A percentile compares a stretch with the other conserved stretches of the same genome.
phyloP scores from a whole-genome alignment of 2,797 vertebrate genomes.

The Lagocephalus sceleratus region DNA sequence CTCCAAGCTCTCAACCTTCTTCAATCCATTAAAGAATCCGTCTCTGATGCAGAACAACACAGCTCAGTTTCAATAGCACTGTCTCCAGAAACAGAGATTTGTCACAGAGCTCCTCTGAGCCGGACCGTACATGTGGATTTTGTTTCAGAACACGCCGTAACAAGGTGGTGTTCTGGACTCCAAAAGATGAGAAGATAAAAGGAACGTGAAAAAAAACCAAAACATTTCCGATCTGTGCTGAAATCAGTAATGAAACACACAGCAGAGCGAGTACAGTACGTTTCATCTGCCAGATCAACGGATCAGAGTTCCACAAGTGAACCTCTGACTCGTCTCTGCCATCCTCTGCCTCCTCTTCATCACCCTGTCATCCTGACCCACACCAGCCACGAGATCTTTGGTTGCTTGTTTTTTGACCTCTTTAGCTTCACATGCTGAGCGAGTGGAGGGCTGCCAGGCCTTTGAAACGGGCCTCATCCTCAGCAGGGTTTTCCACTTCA shows the following conservation, averaged over 20 bases:
- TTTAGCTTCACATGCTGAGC: conserved; percentile 15
- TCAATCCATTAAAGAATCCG: conserved; percentile 64
- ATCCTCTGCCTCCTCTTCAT: conserved; percentile 59
- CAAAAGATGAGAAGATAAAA: conserved; percentile 16
- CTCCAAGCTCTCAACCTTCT: conserved; percentile 37
- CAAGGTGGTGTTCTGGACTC: conserved; percentile 46
- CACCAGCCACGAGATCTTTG: conserved; percentile 47
- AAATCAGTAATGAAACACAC: conserved; percentile 16
- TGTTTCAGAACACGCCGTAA: conserved; percentile 49
- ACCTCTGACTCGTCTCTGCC: conserved; percentile 60
- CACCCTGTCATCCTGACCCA: conserved; percentile 52
- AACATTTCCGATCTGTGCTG: conserved; percentile 5
- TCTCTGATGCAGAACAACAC: conserved; percentile 42
- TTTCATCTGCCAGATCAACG: no score
- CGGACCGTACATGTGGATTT: conserved; percentile 50
- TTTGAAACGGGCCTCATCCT: neutral
- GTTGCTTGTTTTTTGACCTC: conserved; percentile 45
- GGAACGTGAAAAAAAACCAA: conserved; percentile 24
- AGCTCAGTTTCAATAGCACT: conserved; percentile 43
- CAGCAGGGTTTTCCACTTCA: conserved; percentile 2
- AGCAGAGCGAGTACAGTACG: neutral
- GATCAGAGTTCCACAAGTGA: no score
- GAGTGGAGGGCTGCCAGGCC: conserved; percentile 6
- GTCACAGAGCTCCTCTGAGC: conserved; percentile 38
- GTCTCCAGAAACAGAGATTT: conserved; percentile 38